Evolutionary conservation across 2,888 invertebrate species (phyloP).

Genomic region (Rhamnusium bicolor): DNA sequence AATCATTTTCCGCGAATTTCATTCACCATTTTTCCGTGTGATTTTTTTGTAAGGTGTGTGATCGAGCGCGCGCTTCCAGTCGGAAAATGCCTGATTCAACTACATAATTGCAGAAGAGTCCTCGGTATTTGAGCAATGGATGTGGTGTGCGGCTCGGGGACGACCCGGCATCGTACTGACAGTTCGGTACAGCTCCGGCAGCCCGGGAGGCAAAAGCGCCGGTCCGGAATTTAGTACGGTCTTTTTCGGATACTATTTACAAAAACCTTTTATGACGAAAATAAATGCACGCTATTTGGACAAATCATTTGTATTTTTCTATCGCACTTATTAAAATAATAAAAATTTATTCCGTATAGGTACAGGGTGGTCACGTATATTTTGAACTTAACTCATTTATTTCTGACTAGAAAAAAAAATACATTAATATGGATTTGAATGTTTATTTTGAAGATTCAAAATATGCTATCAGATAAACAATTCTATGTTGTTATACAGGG

Average conservation of each 20-base stretch:
- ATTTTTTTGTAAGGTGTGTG: not conserved
- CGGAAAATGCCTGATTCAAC: conserved; percentile 7
- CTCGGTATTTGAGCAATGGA: conserved; percentile 25
- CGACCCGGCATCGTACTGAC: conserved; percentile 67
- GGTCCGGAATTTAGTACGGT: conserved; percentile 68
- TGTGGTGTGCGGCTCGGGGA: conserved; percentile 58
- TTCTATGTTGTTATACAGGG: too few relatives aligned
- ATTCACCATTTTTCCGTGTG: not conserved
- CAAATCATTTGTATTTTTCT: too few relatives aligned
- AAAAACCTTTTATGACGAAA: not conserved
- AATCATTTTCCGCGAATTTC: conserved; percentile 37
- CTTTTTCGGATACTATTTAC: conserved; percentile 5
- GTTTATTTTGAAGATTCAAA: too few relatives aligned
- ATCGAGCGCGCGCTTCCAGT: not conserved
- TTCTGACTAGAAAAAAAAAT: too few relatives aligned
- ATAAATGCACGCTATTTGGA: too few relatives aligned
- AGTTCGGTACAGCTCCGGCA: conserved; percentile 61
- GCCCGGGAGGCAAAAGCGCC: conserved; percentile 72
- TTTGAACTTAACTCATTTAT: too few relatives aligned
- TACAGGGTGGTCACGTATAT: too few relatives aligned
- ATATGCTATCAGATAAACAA: too few relatives aligned
- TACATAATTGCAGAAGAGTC: conserved; percentile 29
- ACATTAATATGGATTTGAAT: too few relatives aligned
- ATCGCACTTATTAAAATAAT: too few relatives aligned
- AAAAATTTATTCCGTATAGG: too few relatives aligned